phyloP scores from a whole-genome alignment of 2,888 invertebrate genomes.

The Chloroclysta siterata region DNA sequence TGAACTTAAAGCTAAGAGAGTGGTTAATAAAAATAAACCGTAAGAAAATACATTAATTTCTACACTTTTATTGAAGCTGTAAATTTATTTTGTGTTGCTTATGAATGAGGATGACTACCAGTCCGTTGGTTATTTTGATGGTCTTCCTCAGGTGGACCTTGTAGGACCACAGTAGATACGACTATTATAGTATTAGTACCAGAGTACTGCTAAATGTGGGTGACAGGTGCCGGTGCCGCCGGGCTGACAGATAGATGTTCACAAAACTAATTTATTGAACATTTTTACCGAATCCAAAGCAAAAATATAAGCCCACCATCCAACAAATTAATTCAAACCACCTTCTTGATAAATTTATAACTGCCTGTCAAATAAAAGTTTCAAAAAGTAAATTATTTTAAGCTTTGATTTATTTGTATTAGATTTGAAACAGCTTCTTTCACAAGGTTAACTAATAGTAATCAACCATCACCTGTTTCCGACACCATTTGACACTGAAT shows the following conservation, averaged over 20 bases:
- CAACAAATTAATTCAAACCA: conserved; percentile 19
- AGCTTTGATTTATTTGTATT: conserved; percentile 26
- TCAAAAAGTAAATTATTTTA: conserved; percentile 19
- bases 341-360: conserved; percentile 37
- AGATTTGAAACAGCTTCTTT: conserved; percentile 36
- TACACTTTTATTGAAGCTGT: no score
- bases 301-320: conserved; percentile 1
- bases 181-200: no score
- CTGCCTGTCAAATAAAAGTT: conserved; percentile 25
- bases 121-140: no score
- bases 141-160: no score
- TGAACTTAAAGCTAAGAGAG: no score
- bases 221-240: no score
- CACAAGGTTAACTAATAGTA: conserved; percentile 48
- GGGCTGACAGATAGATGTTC: background rate
- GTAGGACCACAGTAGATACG: no score
- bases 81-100: no score
- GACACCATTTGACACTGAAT: conserved; percentile 33
- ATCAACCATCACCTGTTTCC: conserved; percentile 26
- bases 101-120: no score
- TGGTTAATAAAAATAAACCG: no score
- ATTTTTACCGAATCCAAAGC: conserved; percentile 1
- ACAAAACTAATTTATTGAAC: background rate
- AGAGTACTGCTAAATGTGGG: no score
- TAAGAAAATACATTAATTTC: no score